A percentile compares a stretch with the other conserved stretches of the same genome.
These are phyloP conservation scores for Pangasius djambal DNA, from an alignment of 2,797 vertebrate species.

Conservation along the genomic window DNA sequence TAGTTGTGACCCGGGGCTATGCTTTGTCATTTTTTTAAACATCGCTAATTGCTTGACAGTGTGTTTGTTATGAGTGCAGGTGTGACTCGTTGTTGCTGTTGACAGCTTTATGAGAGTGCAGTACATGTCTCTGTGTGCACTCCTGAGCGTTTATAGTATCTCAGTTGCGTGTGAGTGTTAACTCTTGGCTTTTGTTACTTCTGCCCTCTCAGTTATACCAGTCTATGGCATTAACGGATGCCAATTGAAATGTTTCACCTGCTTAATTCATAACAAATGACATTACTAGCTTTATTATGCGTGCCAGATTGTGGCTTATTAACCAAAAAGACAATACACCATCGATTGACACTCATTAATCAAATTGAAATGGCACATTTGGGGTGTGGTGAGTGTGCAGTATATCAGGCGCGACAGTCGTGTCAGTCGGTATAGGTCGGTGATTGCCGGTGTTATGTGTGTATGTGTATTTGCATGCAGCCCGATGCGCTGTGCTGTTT, in stretches of 20 bases:
- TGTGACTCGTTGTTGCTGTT: slow-evolving; percentile 69
- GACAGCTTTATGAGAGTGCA: slow-evolving; percentile 65
- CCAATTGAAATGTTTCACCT: slow-evolving; percentile 46
- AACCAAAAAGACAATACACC: slow-evolving; percentile 50
- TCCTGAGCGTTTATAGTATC: slow-evolving; percentile 33
- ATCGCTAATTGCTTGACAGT: slow-evolving; percentile 63
- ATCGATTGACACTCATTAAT: slow-evolving; percentile 55
- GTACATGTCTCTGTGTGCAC: slow-evolving; percentile 31
- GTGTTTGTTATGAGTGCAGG: slow-evolving; percentile 66
- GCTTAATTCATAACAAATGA: slow-evolving; percentile 54
- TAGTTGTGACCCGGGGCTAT: slow-evolving; percentile 68
- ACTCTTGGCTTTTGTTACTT: slow-evolving; percentile 28
- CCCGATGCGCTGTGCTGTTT: slow-evolving; percentile 29
- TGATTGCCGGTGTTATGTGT: slow-evolving; percentile 30
- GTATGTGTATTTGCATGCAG: slow-evolving; percentile 34
- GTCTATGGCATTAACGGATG: slow-evolving; percentile 27
- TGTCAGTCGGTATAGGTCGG: slow-evolving; percentile 17
- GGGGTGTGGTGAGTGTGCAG: slow-evolving; percentile 25
- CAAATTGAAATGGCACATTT: slow-evolving; percentile 51
- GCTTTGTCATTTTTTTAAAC: slow-evolving; percentile 65
- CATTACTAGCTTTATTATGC: slow-evolving; percentile 47
- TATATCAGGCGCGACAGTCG: slow-evolving; percentile 21
- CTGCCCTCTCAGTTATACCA: slow-evolving; percentile 31
- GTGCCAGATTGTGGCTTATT: slow-evolving; percentile 51
- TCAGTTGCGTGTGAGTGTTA: slow-evolving; percentile 13